Evolutionary conservation across 2,888 invertebrate genomes (phyloP).

Genomic region (Dorcus parallelipipedus): DNA sequence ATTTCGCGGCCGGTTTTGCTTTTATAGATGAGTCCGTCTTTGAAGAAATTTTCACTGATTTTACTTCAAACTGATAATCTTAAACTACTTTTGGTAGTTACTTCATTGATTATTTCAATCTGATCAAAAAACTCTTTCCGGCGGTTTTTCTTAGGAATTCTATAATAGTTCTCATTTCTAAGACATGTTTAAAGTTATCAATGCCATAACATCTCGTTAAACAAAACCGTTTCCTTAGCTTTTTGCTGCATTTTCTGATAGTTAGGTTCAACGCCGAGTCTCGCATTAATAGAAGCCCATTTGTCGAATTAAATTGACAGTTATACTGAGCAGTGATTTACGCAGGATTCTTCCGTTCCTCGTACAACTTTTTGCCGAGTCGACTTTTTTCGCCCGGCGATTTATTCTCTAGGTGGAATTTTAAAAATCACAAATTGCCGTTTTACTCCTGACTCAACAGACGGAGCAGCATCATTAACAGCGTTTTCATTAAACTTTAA

Average conservation of each 20-base stretch:
- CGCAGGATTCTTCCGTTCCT: constrained; percentile 12
- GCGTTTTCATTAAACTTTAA: constrained; percentile 10
- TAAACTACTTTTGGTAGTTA: too few relatives aligned
- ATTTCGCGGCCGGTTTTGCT: too few relatives aligned
- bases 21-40: too few relatives aligned
- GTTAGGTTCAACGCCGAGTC: constrained; percentile 16
- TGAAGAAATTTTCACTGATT: too few relatives aligned
- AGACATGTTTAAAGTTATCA: too few relatives aligned
- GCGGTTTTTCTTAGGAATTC: too few relatives aligned
- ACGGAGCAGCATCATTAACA: background rate
- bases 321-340: constrained; percentile 20
- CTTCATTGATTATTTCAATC: too few relatives aligned
- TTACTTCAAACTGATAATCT: too few relatives aligned
- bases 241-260: background rate
- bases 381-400: background rate
- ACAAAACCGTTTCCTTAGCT: background rate
- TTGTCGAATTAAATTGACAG: constrained; percentile 24
- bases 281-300: constrained; percentile 17
- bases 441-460: background rate
- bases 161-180: too few relatives aligned
- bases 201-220: too few relatives aligned
- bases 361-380: constrained; percentile 4
- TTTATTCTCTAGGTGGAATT: constrained; percentile 1
- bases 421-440: constrained; percentile 3
- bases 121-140: too few relatives aligned